Conservation (phyloP, 2,888 invertebrate species). For the Gymnosoma rotundatum region DNA sequence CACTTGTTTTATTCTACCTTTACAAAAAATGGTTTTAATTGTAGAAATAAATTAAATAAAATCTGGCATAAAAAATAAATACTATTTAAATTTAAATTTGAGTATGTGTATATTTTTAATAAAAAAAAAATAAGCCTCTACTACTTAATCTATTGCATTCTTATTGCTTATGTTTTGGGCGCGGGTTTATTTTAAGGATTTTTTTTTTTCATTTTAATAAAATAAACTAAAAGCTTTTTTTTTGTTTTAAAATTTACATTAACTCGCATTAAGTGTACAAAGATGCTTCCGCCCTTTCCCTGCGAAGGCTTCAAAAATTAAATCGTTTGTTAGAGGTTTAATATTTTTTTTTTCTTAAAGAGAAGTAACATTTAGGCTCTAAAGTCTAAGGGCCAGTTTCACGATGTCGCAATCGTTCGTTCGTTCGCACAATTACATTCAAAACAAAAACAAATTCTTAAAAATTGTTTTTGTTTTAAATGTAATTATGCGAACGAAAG, state of each 20-base stretch:
- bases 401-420: no score
- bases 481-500: no score
- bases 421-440: no score
- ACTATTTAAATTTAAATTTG: conserved; percentile 34
- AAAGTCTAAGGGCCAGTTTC: no score
- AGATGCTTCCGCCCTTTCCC: no score
- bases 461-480: no score
- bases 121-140: conserved; percentile 63
- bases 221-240: conserved; percentile 36
- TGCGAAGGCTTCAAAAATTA: no score
- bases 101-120: conserved; percentile 19
- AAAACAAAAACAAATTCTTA: no score
- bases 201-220: neutral
- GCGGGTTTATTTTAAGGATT: conserved; percentile 17
- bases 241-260: neutral
- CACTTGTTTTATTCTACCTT: conserved; percentile 23
- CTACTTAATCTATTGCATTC: conserved; percentile 69
- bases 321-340: no score
- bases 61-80: conserved; percentile 41
- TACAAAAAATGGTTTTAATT: neutral
- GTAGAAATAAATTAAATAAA: conserved; percentile 13
- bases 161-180: conserved; percentile 28
- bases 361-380: no score
- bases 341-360: no score
- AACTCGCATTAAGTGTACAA: neutral